A percentile compares a stretch with the other conserved stretches of the same genome.
phyloP scores from a whole-genome alignment of 2,888 invertebrate species.

The Rugalucina vietnamica region DNA sequence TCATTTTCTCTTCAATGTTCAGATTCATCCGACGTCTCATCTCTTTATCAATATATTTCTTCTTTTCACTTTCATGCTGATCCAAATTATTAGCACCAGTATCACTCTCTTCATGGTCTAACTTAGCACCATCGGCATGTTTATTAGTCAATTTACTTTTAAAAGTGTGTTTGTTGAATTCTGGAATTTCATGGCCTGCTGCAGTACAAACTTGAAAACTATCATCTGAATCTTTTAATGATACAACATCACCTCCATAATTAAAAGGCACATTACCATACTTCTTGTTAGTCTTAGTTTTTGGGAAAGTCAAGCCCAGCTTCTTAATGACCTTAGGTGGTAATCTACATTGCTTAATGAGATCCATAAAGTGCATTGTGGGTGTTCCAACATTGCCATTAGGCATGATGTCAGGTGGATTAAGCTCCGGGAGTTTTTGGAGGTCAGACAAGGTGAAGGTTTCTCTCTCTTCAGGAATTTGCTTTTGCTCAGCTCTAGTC shows the following conservation, averaged over 20 bases:
- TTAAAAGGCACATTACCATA: constrained; percentile 85
- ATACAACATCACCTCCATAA: constrained; percentile 73
- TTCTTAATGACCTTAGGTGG: constrained; percentile 84
- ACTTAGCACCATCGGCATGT: constrained; percentile 6
- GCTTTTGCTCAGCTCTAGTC: constrained; percentile 74
- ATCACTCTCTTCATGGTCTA: not conserved
- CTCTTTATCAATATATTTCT: constrained; percentile 56
- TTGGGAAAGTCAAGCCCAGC: constrained; percentile 83
- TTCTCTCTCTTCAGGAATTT: constrained; percentile 75
- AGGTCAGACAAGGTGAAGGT: constrained; percentile 78
- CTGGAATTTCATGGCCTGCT: constrained; percentile 59
- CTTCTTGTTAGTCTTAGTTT: constrained; percentile 79
- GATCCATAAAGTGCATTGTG: constrained; percentile 84
- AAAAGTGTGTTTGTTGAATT: constrained; percentile 36
- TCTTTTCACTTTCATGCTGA: constrained; percentile 23
- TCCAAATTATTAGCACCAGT: not conserved
- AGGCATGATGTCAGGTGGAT: constrained; percentile 84
- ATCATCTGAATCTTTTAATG: constrained; percentile 50
- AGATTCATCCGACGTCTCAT: constrained; percentile 66
- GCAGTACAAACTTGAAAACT: constrained; percentile 62
- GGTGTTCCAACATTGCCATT: constrained; percentile 87
- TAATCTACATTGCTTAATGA: constrained; percentile 84
- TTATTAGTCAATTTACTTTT: not conserved
- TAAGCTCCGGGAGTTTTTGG: constrained; percentile 77
- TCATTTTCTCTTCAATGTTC: constrained; percentile 78